These are phyloP conservation scores for Actinia equina DNA, from an alignment of 64 coral and sea anemone genomes.

Conservation along the genomic window DNA sequence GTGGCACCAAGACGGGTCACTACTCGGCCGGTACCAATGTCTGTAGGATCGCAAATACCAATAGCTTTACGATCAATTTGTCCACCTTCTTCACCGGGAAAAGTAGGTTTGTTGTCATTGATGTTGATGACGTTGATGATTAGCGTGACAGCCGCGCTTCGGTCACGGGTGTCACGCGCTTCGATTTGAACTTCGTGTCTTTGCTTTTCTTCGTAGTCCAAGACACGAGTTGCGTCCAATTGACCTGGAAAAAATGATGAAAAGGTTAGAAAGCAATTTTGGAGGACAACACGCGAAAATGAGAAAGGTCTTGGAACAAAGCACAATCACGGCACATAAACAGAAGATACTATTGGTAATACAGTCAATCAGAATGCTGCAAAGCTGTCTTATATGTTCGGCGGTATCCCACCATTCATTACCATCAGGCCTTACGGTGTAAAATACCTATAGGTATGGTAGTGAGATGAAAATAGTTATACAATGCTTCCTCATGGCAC, in stretches of 20 bases:
- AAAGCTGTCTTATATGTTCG: no score
- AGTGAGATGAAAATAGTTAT: no score
- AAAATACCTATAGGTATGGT: no score
- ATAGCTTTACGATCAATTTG: slow-evolving; percentile 64
- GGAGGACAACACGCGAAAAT: neutral
- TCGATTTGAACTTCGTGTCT: slow-evolving; percentile 33
- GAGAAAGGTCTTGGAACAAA: neutral
- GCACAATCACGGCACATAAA: neutral
- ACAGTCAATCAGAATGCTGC: no score
- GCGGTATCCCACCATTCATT: no score
- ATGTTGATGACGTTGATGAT: slow-evolving; percentile 56
- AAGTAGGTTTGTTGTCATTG: slow-evolving; percentile 72
- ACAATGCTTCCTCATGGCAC: no score
- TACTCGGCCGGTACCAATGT: slow-evolving; percentile 36
- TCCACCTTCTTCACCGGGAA: slow-evolving; percentile 42
- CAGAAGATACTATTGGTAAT: no score
- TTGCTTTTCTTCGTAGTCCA: slow-evolving; percentile 76
- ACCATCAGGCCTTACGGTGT: no score
- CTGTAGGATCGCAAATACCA: slow-evolving; percentile 24
- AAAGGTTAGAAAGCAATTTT: neutral
- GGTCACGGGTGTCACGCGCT: slow-evolving; percentile 66
- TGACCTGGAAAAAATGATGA: slow-evolving; percentile 7
- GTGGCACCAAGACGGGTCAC: slow-evolving; percentile 34
- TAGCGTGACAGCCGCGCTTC: slow-evolving; percentile 59
- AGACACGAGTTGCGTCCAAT: slow-evolving; percentile 29